phyloP scores from a whole-genome alignment of 2,888 invertebrate species.

The Monochamus alternatus region DNA sequence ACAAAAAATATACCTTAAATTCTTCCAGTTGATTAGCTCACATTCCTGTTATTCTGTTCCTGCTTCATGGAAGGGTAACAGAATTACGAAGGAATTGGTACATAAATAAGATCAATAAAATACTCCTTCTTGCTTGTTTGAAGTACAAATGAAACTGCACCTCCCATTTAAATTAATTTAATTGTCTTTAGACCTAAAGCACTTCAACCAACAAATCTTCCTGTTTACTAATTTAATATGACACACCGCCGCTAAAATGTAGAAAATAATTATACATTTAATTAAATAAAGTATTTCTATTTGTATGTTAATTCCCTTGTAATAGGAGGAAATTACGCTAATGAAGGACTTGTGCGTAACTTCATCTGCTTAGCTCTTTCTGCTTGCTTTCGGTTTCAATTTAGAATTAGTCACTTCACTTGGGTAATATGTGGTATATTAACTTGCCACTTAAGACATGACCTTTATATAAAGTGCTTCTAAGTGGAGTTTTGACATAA shows the following conservation, averaged over 20 bases:
- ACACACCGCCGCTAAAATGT: conserved; percentile 18
- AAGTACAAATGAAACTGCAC: neutral
- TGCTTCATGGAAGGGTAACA: neutral
- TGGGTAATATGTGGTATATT: conserved; percentile 44
- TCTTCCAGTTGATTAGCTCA: neutral
- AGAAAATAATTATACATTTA: conserved; percentile 34
- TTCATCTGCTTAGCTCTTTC: conserved; percentile 43
- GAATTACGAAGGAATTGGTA: conserved; percentile 1
- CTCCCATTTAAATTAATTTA: conserved; percentile 7
- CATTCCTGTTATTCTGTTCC: neutral
- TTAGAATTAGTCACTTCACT: conserved; percentile 47
- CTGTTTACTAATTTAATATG: conserved; percentile 22
- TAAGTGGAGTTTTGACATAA: conserved; percentile 38
- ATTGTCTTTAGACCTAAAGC: neutral
- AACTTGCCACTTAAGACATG: conserved; percentile 49
- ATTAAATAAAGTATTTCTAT: conserved; percentile 39
- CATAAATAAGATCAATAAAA: conserved; percentile 17
- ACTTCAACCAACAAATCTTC: conserved; percentile 17
- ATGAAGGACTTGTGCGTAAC: conserved; percentile 50
- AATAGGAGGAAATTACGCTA: conserved; percentile 39
- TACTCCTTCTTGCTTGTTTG: conserved; percentile 7
- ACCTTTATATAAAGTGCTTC: conserved; percentile 34
- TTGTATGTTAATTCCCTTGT: conserved; percentile 30
- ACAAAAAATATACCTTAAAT: neutral
- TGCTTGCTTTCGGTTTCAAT: conserved; percentile 36